A percentile compares a stretch with the other conserved stretches of the same genome.
Evolutionary conservation across 2,888 invertebrate species (phyloP).

Genomic region (Caenorhabditis japonica): DNA sequence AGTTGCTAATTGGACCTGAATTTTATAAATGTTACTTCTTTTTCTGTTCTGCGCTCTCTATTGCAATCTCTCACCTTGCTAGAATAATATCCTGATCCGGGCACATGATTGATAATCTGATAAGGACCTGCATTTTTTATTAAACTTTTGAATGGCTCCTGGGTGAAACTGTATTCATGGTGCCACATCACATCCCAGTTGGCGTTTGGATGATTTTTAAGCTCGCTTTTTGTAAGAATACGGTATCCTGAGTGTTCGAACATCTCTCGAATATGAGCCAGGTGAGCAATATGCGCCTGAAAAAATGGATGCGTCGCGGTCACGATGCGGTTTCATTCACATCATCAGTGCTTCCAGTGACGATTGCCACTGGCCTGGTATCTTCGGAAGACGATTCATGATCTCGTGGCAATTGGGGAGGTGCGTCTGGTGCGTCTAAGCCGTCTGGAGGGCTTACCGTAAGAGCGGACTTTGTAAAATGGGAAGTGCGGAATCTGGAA

Average conservation of each 20-base stretch:
- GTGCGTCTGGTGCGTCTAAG: too few species aligned
- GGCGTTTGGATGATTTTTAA: conserved; percentile 72
- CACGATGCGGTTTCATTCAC: conserved; percentile 45
- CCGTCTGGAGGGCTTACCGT: too few species aligned
- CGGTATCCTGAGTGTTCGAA: conserved; percentile 85
- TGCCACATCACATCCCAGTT: conserved; percentile 93
- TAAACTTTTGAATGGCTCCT: conserved; percentile 36
- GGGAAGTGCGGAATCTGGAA: conserved; percentile 31
- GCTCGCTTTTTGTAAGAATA: conserved; percentile 18
- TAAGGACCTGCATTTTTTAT: conserved; percentile 81
- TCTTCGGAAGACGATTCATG: conserved; percentile 3
- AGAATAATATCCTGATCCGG: conserved; percentile 92
- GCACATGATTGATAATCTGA: conserved; percentile 92
- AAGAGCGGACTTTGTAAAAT: conserved; percentile 5
- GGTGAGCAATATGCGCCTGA: conserved; percentile 81
- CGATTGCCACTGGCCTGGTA: conserved; percentile 58
- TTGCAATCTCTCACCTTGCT: conserved; percentile 83
- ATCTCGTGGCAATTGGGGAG: too few species aligned
- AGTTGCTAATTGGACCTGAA: conserved; percentile 84
- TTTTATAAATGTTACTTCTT: too few species aligned
- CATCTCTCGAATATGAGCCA: conserved; percentile 87
- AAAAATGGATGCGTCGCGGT: background rate
- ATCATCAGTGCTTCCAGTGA: conserved; percentile 64
- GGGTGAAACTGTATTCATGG: conserved; percentile 89
- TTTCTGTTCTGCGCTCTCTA: too few species aligned